Conservation (phyloP, 2,113 vertebrate species). For the Ahaetulla prasina region DNA sequence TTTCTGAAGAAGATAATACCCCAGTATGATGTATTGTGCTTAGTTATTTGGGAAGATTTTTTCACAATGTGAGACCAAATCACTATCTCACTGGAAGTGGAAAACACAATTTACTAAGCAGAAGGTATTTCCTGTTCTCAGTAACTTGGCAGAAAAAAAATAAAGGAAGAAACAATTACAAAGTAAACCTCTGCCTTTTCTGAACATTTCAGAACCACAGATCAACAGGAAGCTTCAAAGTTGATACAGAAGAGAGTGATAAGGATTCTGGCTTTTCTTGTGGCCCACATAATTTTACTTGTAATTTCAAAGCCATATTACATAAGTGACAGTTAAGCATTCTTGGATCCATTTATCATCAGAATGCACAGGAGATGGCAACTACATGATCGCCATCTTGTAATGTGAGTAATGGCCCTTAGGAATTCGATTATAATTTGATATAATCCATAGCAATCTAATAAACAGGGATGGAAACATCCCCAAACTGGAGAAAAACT, state of each 20-base stretch:
- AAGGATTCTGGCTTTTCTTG: not conserved
- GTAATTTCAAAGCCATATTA: not conserved
- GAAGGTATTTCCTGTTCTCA: not conserved
- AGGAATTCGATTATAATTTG: not conserved
- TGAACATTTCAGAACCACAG: not conserved
- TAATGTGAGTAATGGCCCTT: not conserved
- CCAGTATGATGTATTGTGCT: not conserved
- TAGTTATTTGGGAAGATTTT: not conserved
- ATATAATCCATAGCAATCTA: not conserved
- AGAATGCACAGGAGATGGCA: not conserved
- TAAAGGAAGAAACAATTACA: not conserved
- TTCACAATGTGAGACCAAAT: conserved; percentile 6
- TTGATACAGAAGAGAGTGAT: not conserved
- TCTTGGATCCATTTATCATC: not conserved
- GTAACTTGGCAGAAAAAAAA: not conserved
- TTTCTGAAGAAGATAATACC: not conserved
- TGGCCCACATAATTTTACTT: not conserved
- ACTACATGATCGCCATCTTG: not conserved
- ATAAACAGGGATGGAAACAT: not conserved
- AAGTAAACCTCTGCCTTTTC: not conserved
- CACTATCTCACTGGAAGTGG: not conserved
- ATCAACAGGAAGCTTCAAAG: not conserved
- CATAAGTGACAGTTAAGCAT: not conserved
- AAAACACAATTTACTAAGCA: conserved; percentile 6
- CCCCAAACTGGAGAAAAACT: not conserved